Conservation (phyloP, 1,140 invertebrate genomes). For the Hetaerina americana region DNA sequence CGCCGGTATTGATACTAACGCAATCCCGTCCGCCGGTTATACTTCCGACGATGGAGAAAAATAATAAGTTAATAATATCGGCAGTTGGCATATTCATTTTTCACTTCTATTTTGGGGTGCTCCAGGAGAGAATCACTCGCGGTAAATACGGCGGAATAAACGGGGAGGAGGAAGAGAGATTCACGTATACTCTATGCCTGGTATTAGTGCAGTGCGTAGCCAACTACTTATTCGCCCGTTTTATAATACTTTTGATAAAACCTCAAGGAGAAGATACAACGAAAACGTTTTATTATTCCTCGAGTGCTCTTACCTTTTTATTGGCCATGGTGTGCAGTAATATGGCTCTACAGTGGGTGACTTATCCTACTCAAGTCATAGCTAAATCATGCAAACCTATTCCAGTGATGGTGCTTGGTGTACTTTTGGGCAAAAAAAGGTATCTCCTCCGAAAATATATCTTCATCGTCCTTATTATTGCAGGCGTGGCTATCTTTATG, state of each 20-base stretch:
- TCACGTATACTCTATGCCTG: conserved; percentile 69
- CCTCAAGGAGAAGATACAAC: conserved; percentile 59
- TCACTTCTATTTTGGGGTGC: conserved; percentile 81
- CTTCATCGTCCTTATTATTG: conserved; percentile 83
- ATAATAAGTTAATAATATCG: background rate
- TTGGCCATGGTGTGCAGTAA: conserved; percentile 92
- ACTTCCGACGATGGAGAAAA: background rate
- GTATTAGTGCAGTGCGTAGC: conserved; percentile 81
- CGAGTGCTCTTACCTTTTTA: conserved; percentile 76
- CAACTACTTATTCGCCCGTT: conserved; percentile 76
- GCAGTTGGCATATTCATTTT: conserved; percentile 76
- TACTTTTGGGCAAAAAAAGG: conserved; percentile 69
- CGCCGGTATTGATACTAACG: background rate
- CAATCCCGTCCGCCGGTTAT: background rate
- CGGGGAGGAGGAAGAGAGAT: conserved; percentile 47
- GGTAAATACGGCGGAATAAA: conserved; percentile 56
- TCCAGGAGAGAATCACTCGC: conserved; percentile 87
- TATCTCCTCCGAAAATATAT: conserved; percentile 84
- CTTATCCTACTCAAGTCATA: conserved; percentile 95
- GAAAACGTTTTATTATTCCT: conserved; percentile 56
- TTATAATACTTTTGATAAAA: conserved; percentile 44
- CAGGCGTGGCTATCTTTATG: conserved; percentile 87
- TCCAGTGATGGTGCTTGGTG: conserved; percentile 92
- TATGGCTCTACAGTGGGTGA: conserved; percentile 91
- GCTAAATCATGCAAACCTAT: conserved; percentile 98